Conservation (phyloP, 23 tunicate genomes). For the Phallusia fumigata region DNA sequence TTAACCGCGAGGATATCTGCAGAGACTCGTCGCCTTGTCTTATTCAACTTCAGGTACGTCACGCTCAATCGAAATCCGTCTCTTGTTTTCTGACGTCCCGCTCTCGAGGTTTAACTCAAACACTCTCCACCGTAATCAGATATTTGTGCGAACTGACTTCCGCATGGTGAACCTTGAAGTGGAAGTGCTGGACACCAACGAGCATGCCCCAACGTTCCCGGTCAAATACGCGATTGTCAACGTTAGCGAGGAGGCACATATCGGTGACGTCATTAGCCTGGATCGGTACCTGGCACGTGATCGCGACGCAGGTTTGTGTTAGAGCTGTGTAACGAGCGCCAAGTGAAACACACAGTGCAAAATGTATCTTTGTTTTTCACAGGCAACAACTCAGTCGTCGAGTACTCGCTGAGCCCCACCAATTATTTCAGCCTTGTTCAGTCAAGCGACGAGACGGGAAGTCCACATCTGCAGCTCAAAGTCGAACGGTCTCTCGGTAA, state of each 20-base stretch:
- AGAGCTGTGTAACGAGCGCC: not conserved
- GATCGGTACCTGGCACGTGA: conserved; percentile 53
- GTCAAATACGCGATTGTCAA: conserved; percentile 31
- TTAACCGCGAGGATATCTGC: conserved; percentile 49
- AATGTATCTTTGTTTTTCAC: not conserved
- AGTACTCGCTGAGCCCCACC: conserved; percentile 22
- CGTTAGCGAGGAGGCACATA: conserved; percentile 36
- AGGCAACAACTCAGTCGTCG: conserved; percentile 50
- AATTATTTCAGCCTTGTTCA: conserved; percentile 30
- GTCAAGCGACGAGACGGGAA: conserved; percentile 27
- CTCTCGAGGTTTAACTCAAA: not conserved
- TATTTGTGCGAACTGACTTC: not conserved
- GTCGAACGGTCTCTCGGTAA: conserved; percentile 29
- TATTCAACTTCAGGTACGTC: conserved; percentile 29
- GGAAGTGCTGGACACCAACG: conserved; percentile 55
- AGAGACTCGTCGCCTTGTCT: conserved; percentile 9
- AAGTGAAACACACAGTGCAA: not conserved
- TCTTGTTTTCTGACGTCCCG: not conserved
- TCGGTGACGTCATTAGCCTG: conserved; percentile 42
- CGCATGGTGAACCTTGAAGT: conserved; percentile 42
- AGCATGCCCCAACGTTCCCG: conserved; percentile 45
- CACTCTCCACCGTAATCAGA: not conserved
- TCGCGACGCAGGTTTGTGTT: conserved; percentile 40
- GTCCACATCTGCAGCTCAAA: conserved; percentile 35
- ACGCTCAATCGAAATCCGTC: conserved; percentile 9